These are phyloP conservation scores for Rhinichthys klamathensis DNA, from an alignment of 2,113 vertebrate species.

Conservation along the genomic window DNA sequence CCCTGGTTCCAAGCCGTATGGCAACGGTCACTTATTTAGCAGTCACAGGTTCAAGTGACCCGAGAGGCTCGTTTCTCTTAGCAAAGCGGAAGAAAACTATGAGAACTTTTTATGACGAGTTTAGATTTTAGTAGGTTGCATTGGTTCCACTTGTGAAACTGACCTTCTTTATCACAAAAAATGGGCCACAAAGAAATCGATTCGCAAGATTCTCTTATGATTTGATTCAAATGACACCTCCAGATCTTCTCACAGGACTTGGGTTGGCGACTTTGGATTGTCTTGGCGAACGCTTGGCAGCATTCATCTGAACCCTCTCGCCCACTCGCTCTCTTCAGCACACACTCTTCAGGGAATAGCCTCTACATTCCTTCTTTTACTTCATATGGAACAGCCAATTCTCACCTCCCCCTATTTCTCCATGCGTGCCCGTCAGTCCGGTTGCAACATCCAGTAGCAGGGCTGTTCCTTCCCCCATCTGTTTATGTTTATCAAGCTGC, in stretches of 20 bases:
- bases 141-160: background rate
- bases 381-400: constrained; percentile 67
- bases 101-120: background rate
- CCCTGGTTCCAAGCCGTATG: background rate
- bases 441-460: constrained; percentile 57
- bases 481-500: constrained; percentile 52
- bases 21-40: background rate
- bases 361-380: constrained; percentile 70
- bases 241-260: background rate
- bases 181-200: constrained; percentile 6
- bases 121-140: background rate
- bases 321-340: constrained; percentile 9
- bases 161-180: constrained; percentile 34
- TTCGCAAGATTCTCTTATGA: background rate
- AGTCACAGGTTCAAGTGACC: background rate
- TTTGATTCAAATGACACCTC: background rate
- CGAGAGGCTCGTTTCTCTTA: background rate
- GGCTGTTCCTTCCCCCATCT: constrained; percentile 57
- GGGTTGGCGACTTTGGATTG: too few species aligned
- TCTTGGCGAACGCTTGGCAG: background rate
- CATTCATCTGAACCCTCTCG: background rate
- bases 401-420: constrained; percentile 51
- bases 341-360: constrained; percentile 25
- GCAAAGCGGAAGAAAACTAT: background rate
- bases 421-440: constrained; percentile 56